Base-by-base conservation (phyloP, 2,888 invertebrate species). In the Caenorhabditis macrosperma region DNA sequence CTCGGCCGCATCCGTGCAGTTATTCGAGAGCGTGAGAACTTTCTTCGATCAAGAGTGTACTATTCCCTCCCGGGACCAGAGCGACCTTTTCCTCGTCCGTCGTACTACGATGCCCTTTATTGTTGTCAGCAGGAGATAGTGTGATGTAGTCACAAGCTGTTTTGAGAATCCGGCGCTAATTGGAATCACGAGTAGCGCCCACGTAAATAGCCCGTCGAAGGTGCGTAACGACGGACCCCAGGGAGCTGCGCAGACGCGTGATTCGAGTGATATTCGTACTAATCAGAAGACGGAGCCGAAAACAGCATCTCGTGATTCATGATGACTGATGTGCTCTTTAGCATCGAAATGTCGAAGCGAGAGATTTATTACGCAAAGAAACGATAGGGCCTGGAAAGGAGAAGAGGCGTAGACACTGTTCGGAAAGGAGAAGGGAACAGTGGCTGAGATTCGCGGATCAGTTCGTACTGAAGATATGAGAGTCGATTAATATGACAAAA, bases 401-500 rank as follows among this genome's bases (percentile, higher is more conserved):
- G n/a, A n/a, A n/a, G n/a, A n/a, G n/a, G n/a, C n/a, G n/a, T n/a
- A n/a, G n/a, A n/a, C 33, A 9, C 9, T 33, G 33, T 33, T 33
- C 33, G 9, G 6, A 33, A 33, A 33, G 24, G 10, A 9, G 52
- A n/a, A 28, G 12, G 17, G 54, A 33, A 54, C 54, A 54, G 54
- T 54, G 54, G n/a, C 24, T 24, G 59, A 44, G 59, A 59, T 41
- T 3, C 44, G 7, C 2, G 38, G 24, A 15, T n/a, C n/a, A 6
- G 2, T 55, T 35, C 10, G 10, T 55, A 20, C 9, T 33, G 55
- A 26, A n/a, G 50, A 63, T 63, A 63, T 50, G 63, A 50, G 50
- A 30, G n/a, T 26, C 44, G 26, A 28, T 26, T n/a, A 22, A 20
- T 33, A 63, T 63, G 63, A 63, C 63, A 63, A n/a, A 63, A 22